Base-by-base conservation (phyloP, 2,797 vertebrate genomes). In the Chelon labrosus region DNA sequence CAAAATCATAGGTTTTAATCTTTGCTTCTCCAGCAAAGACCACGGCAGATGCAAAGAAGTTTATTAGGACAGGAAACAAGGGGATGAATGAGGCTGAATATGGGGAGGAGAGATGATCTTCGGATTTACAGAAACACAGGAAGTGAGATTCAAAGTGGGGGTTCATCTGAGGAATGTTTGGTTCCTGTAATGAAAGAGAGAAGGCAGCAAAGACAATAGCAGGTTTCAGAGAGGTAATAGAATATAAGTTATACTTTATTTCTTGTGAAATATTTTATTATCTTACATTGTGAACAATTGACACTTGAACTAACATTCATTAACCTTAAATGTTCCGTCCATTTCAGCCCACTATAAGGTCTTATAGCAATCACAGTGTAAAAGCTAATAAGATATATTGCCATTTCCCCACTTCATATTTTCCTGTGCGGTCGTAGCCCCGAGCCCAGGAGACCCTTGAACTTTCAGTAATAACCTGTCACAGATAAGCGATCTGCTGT, bases 401-500 rank as follows among this genome's bases (percentile, higher is more conserved):
- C 11, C 50, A n/a, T 20, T 12, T 19, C 22, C 68, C 25, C 11
- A 42, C 12, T n/a, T 35, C n/a, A 19, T 44, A 31, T 41, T 53
- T 47, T 12, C 17, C n/a, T 39, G 1, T 44, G 35, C 50, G 31
- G 59, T 54, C 69, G 47, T 41, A 52, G 46, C 46, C 16, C 17
- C 53, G 58, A 70, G 12, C 46, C 14, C 5, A 56, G 52, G 35
- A 39, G 39, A 80, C 58, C 59, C 68, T 51, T 80, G 72, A 75
- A 56, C 67, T 60, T 47, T 67, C 53, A 52, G 16, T 66, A 68
- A 63, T n/a, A 54, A 46, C 50, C 51, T 59, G 51, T 65, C 41
- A 70, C 17, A 52, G 54, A 68, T 57, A 61, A 57, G 42, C 25
- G 9, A 61, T 35, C 54, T 46, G 44, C 25, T 27, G 19, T 7